Evolutionary conservation across 2,888 invertebrate species (phyloP), one percentile per base, ranked within the genome.

Genomic region (Romanomermis culicivorax): DNA sequence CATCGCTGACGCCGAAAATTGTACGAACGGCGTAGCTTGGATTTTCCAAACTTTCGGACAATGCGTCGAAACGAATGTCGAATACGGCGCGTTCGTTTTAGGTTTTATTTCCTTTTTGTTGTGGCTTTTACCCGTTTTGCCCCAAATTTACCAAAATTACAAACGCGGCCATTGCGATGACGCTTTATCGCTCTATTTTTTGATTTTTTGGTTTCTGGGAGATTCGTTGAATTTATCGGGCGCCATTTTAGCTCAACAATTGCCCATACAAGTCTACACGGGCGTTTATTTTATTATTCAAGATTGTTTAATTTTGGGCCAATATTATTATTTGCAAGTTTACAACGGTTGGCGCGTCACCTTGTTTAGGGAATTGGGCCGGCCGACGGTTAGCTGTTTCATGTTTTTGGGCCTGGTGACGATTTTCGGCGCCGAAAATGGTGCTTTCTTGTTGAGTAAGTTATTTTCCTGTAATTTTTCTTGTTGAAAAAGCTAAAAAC

Each of bases 141-240:
- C 68, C 1, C 68, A 68, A 53, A 57, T 68, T 14, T 64, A 61
- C 56, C 65, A 66, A 53, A 68, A 68, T 55, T 68, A 68, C 57
- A 56, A 58, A 27, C 61, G 63, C 52, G 61, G 67, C 23, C 53
- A 58, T 52, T 64, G 64, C n/a, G 59, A 66, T 27, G 70, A 70
- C 42, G 71, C 71, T 0, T 62, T 72, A 25, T 71, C 71, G 7
- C 58, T 70, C 20, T 62, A 66, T 25, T 65, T 72, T 56, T 62
- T 72, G 26, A 59, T 70, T 52, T 70, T 71, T 60, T 72, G 72
- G 71, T 63, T 70, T 1, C 59, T 68, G 2, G 71, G 72, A 3
- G 72, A 72, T 55, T 61, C 65, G 17, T 66, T 69, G 29, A 72
- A 72, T 60, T 64, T 72, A 59, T 53, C 64, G 17, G 72, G 72